Evolutionary conservation across 2,888 invertebrate genomes (phyloP).

Genomic region (Caenorhabditis sp.): DNA sequence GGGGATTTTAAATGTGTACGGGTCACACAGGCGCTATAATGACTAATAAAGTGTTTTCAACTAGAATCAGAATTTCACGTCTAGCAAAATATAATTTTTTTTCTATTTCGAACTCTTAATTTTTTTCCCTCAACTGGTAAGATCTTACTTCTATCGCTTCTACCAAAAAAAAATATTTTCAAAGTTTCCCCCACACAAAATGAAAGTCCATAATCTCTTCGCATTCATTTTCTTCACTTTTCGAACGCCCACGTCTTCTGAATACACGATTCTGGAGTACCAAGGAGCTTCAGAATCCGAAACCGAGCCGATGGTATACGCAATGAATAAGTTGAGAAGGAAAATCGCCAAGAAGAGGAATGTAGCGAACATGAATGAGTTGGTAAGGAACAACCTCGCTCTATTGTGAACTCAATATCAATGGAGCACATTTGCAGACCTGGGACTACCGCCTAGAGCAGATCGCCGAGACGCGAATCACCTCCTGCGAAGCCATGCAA

Average conservation of each 20-base stretch:
- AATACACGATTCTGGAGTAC: not conserved
- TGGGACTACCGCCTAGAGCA: not conserved
- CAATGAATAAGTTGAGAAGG: not conserved
- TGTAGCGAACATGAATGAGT: conserved; percentile 3
- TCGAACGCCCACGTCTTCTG: not conserved
- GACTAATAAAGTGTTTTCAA: conserved; percentile 3
- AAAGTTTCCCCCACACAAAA: not conserved
- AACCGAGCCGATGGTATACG: not conserved
- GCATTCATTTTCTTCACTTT: not conserved
- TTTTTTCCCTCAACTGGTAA: too few relatives aligned
- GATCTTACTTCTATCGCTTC: too few relatives aligned
- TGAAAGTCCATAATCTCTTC: too few relatives aligned
- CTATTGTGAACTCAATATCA: not conserved
- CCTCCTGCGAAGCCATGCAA: not conserved
- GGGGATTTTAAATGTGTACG: not conserved
- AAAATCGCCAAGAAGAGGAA: not conserved
- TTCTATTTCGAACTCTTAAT: too few relatives aligned
- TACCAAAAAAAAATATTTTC: too few relatives aligned
- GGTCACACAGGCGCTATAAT: not conserved
- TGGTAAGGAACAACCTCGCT: not conserved
- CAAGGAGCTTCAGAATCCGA: not conserved
- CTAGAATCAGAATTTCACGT: too few relatives aligned
- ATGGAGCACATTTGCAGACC: not conserved
- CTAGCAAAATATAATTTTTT: too few relatives aligned
- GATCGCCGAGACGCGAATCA: not conserved